Conservation (phyloP, 2,113 vertebrate genomes). For the Hyaena hyaena region DNA sequence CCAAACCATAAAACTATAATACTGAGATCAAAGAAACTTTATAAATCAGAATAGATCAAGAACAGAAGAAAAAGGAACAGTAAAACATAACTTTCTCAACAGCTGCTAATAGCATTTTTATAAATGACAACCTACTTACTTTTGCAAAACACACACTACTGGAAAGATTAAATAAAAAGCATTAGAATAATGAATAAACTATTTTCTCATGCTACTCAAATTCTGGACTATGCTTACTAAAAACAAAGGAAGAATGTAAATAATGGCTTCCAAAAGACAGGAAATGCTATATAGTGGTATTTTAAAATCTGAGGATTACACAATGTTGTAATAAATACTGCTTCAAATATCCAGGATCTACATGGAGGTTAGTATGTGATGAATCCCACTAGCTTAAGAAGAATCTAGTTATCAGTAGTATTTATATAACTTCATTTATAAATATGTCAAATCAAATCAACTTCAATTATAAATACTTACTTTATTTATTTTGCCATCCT, state of each 20-base stretch:
- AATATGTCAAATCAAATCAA: conserved; percentile 21
- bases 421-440: not conserved
- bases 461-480: conserved; percentile 78
- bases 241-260: not conserved
- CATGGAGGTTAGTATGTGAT: not conserved
- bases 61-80: not conserved
- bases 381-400: not conserved
- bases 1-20: not conserved
- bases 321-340: not conserved
- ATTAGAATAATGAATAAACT: not conserved
- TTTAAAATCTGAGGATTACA: not conserved
- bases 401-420: not conserved
- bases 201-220: conserved; percentile 20
- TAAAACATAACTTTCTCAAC: not conserved
- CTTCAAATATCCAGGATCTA: not conserved
- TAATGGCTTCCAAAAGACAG: conserved; percentile 27
- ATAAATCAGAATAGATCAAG: conserved; percentile 15
- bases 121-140: not conserved
- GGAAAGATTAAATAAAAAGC: not conserved
- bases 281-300: not conserved
- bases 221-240: not conserved
- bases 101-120: not conserved
- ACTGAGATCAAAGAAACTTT: not conserved
- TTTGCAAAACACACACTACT: not conserved
- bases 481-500: conserved; percentile 73